phyloP scores from a whole-genome alignment of 2,113 vertebrate genomes.

The Azemiops feae region DNA sequence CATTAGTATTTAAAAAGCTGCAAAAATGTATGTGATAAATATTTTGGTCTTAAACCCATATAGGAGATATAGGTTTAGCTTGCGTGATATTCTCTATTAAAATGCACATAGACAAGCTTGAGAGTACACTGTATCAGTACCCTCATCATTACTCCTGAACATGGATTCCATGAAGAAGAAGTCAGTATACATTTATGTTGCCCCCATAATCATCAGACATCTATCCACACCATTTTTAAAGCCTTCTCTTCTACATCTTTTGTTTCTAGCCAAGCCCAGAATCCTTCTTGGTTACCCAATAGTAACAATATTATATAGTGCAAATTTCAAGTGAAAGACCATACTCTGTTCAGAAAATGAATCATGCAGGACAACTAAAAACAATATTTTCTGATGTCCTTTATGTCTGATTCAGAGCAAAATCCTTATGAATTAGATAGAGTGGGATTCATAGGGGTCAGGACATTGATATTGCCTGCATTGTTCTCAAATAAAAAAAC shows the following conservation, averaged over 20 bases:
- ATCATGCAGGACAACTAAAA: background rate
- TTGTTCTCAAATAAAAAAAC: background rate
- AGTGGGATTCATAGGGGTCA: background rate
- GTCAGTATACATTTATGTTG: background rate
- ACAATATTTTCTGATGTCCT: background rate
- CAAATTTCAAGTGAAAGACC: background rate
- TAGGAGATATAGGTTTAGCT: constrained; percentile 40
- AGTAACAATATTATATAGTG: background rate
- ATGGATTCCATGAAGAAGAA: background rate
- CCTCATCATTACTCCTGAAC: background rate
- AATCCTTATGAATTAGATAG: background rate
- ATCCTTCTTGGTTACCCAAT: background rate
- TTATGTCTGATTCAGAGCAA: background rate
- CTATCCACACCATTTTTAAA: background rate
- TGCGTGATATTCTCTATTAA: constrained; percentile 27
- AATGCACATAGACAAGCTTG: constrained; percentile 51
- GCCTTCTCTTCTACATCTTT: background rate
- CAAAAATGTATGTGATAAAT: background rate
- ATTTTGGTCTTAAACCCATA: background rate
- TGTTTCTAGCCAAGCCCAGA: background rate
- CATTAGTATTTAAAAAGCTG: constrained; percentile 49
- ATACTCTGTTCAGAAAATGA: background rate
- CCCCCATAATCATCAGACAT: background rate
- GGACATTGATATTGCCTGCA: background rate
- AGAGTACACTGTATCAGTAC: constrained; percentile 22